phyloP scores from a whole-genome alignment of 1,140 invertebrate species.

The Chlorops oryzae region DNA sequence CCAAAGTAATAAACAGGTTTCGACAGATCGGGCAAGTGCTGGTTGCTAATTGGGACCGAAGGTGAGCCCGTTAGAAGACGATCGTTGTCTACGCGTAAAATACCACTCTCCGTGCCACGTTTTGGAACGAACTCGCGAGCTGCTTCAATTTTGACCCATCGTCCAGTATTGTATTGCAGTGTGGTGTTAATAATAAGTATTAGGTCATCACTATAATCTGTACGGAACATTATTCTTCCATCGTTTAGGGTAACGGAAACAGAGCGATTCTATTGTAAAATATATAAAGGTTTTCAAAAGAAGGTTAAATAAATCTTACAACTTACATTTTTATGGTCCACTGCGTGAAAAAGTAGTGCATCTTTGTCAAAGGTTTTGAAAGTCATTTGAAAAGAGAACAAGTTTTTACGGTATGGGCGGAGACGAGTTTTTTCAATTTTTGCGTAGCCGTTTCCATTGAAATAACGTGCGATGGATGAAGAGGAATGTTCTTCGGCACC shows the following conservation, averaged over 20 bases:
- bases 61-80: slow-evolving; percentile 59
- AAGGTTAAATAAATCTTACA: background rate
- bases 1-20: slow-evolving; percentile 68
- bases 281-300: background rate
- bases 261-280: slow-evolving; percentile 62
- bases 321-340: slow-evolving; percentile 61
- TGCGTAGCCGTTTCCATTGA: slow-evolving; percentile 74
- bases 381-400: slow-evolving; percentile 70
- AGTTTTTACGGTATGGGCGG: slow-evolving; percentile 61
- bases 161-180: slow-evolving; percentile 73
- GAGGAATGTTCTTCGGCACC: slow-evolving; percentile 36
- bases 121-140: slow-evolving; percentile 51
- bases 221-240: slow-evolving; percentile 69
- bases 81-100: slow-evolving; percentile 66
- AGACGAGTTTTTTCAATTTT: slow-evolving; percentile 57
- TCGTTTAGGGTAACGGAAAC: slow-evolving; percentile 69
- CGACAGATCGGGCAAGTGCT: slow-evolving; percentile 59
- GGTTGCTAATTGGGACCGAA: slow-evolving; percentile 52
- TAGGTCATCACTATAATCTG: slow-evolving; percentile 62
- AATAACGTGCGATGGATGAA: slow-evolving; percentile 49
- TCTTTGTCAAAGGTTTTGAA: slow-evolving; percentile 85
- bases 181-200: slow-evolving; percentile 61
- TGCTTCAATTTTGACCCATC: slow-evolving; percentile 71
- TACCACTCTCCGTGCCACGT: slow-evolving; percentile 56
- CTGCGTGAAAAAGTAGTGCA: slow-evolving; percentile 76